These are phyloP conservation scores for Diorhabda carinulata DNA, from an alignment of 1,140 invertebrate genomes.

Conservation along the genomic window DNA sequence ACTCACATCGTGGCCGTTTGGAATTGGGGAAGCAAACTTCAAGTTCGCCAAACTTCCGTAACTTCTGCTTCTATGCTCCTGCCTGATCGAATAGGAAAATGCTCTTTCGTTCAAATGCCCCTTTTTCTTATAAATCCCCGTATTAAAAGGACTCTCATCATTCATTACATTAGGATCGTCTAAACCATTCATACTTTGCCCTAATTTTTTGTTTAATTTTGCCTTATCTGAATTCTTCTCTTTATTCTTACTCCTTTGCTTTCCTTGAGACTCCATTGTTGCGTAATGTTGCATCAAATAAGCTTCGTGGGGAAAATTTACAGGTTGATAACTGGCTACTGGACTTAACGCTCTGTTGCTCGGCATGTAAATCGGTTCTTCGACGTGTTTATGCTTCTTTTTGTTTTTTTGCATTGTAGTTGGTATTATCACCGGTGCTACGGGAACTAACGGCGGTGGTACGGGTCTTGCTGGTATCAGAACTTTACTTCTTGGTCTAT, in stretches of 20 bases:
- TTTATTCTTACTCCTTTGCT: constrained; percentile 45
- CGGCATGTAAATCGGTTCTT: constrained; percentile 62
- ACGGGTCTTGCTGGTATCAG: constrained; percentile 45
- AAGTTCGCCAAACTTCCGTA: constrained; percentile 86
- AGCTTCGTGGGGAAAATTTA: constrained; percentile 59
- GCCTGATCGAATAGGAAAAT: constrained; percentile 89
- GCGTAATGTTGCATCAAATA: constrained; percentile 60
- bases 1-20: constrained; percentile 52
- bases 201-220: constrained; percentile 52
- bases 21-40: constrained; percentile 67
- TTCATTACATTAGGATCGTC: constrained; percentile 54
- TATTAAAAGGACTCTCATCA: constrained; percentile 76
- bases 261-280: constrained; percentile 49
- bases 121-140: constrained; percentile 83
- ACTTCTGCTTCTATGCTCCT: constrained; percentile 85
- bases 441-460: constrained; percentile 47
- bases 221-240: constrained; percentile 35
- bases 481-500: constrained; percentile 45
- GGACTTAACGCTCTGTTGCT: constrained; percentile 56
- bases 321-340: constrained; percentile 59
- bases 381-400: constrained; percentile 45
- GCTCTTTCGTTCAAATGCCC: constrained; percentile 90
- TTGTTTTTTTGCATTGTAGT: constrained; percentile 35
- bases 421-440: constrained; percentile 42
- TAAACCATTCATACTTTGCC: constrained; percentile 54